Evolutionary conservation across 2,797 vertebrate genomes (phyloP), one percentile per base, ranked within the genome.

Genomic region (Columba guinea): DNA sequence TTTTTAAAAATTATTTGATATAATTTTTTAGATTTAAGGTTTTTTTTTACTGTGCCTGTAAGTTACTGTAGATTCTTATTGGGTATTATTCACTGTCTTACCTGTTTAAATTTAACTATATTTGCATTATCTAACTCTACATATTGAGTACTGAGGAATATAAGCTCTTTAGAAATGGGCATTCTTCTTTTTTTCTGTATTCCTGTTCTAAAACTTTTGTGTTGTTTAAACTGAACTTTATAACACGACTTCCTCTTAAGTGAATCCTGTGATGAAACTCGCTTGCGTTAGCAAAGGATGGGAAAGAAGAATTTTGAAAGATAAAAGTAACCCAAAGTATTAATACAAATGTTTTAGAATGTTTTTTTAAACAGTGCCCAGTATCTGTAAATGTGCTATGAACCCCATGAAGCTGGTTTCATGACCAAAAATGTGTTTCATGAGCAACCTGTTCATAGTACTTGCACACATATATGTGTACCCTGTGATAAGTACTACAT

Each of bases 401-500:
- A 7, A 60, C 65, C 41, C 27, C 65, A 30, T n/a, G 21, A 69
- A 34, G 15, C 39, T 85, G 32, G 0, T 76, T 93, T 91, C 9
- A 37, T 76, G 26, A 35, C 13, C 16, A 53, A 56, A 15, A 3
- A 4, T 24, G 4, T 37, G 2, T 60, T 84, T 78, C 4, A 13
- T 5, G 20, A 41, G 4, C 41, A 79, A 2, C 14, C 37, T 28
- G 24, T 71, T 30, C 3, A 1, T 5, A 55, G 23, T 49, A n/a
- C 11, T 17, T 63, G 24, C 44, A 22, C 34, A 3, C 67, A 9
- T 14, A 7, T 30, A 16, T 0, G 0, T 8, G 0, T 1, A 0
- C 10, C 41, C 28, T 0, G 0, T 32, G 51, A 13, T 48, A 16
- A 80, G 27, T 28, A 2, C 0, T 0, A 1, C 20, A 8, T 8